Evolutionary conservation across 92 coral and sea anemone species (phyloP), one percentile per base, ranked within the genome.

Genomic region (Desmophyllum pertusum): DNA sequence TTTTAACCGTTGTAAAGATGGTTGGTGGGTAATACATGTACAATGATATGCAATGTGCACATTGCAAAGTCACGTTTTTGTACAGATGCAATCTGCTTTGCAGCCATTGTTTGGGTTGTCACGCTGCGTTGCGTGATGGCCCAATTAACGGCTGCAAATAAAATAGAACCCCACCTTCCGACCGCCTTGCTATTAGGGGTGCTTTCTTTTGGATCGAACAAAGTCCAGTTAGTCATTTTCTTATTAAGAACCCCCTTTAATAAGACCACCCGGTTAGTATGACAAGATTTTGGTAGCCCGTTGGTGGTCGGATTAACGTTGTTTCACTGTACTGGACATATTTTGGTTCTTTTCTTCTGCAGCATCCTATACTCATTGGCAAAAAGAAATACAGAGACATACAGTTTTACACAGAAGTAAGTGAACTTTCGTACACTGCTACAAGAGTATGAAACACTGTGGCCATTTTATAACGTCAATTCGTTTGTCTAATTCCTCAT

Each of bases 341-440:
- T 35, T 59, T 6, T 42, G 9, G 48, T 30, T 63, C 39, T 64
- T 3, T n/a, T 40, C 46, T 3, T 70, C 50, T 73, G 4, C 81
- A 97, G 99, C 90, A 94, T 83, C 97, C 99, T 33, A 97, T 97
- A 76, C 92, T 97, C 48, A 97, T 97, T 83, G 99, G 99, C 23
- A 97, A 97, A 81, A 97, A 97, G 93, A 97, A 97, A 81, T 97
- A 94, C 86, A 86, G 99, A 68, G 98, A 97, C 81, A 97, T 97
- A 43, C 99, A 97, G 78, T 97, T 94, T 80, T 97, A 97, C 82
- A 97, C 99, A 64, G 99, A 97, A 86, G 99, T 97, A 75, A 79
- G 94, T 21, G 11, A 37, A 53, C 31, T 33, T 35, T 75, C 43
- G 0, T 19, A 21, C 72, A 37, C 33, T 2, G 9, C 46, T 51